These are phyloP conservation scores for Patiria pectinifera DNA, from an alignment of 53 echinoderm and acorn worm species.

Conservation along the genomic window DNA sequence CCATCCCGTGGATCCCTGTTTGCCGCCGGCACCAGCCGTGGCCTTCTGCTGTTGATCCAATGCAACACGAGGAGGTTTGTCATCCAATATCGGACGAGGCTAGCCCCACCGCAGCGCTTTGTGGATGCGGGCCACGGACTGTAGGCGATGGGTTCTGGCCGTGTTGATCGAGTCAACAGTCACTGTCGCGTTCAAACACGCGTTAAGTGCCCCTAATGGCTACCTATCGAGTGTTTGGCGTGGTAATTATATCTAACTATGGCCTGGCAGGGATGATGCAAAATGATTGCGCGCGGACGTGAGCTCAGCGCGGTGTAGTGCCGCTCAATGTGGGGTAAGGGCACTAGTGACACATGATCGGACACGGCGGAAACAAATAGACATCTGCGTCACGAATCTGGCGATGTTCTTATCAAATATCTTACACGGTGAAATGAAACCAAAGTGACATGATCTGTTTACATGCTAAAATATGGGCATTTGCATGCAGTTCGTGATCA, in stretches of 20 bases:
- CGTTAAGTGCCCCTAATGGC: conserved; percentile 52
- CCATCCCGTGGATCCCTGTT: background rate
- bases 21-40: conserved; percentile 1
- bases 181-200: conserved; percentile 34
- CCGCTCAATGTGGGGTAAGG: background rate
- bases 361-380: background rate
- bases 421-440: background rate
- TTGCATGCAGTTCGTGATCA: too few relatives aligned
- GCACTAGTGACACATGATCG: background rate
- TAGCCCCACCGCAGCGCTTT: background rate
- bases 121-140: background rate
- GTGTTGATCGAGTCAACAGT: conserved; percentile 47
- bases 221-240: conserved; percentile 7
- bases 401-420: background rate
- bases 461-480: too few relatives aligned
- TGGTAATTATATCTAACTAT: conserved; percentile 6
- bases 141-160: conserved; percentile 21
- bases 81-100: conserved; percentile 31
- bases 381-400: background rate
- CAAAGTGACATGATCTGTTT: background rate
- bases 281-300: background rate
- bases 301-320: background rate
- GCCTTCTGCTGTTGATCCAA: conserved; percentile 37
- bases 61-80: conserved; percentile 23
- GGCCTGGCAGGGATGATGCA: background rate